phyloP scores from a whole-genome alignment of 2,888 invertebrate genomes.

The Scotopteryx bipunctaria region DNA sequence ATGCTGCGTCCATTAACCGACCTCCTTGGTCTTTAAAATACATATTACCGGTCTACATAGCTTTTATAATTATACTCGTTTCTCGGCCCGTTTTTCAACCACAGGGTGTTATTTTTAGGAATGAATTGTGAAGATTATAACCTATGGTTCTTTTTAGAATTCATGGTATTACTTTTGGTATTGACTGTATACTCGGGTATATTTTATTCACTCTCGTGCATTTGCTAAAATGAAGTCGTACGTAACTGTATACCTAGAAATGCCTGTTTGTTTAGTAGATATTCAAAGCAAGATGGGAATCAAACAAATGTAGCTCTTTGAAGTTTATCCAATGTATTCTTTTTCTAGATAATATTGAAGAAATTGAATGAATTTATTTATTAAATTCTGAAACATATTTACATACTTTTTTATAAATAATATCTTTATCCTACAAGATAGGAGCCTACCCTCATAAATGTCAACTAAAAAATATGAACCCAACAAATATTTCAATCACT shows the following conservation, averaged over 20 bases:
- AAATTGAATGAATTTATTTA: too few relatives aligned
- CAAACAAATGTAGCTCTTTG: constrained; percentile 5
- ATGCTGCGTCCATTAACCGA: too few relatives aligned
- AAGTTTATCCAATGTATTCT: constrained; percentile 3
- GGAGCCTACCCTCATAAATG: neutral
- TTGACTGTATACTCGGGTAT: constrained; percentile 11
- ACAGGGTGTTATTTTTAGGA: too few relatives aligned
- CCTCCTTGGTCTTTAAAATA: too few relatives aligned
- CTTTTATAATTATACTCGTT: too few relatives aligned
- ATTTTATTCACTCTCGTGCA: constrained; percentile 22
- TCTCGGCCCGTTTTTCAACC: too few relatives aligned
- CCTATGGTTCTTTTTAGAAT: too few relatives aligned
- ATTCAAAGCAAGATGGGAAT: constrained; percentile 7
- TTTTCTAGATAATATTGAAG: neutral
- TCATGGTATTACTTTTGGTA: neutral
- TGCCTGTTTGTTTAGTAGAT: constrained; percentile 1
- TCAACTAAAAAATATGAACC: neutral
- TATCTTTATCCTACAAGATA: too few relatives aligned
- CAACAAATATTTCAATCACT: constrained; percentile 37
- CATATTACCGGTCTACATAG: too few relatives aligned
- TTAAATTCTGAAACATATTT: too few relatives aligned
- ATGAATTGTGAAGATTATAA: too few relatives aligned
- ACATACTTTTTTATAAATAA: too few relatives aligned
- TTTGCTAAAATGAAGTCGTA: constrained; percentile 15
- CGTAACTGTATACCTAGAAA: constrained; percentile 13